Base-by-base conservation (phyloP, 2,797 vertebrate species). In the Onychomys arenicola region DNA sequence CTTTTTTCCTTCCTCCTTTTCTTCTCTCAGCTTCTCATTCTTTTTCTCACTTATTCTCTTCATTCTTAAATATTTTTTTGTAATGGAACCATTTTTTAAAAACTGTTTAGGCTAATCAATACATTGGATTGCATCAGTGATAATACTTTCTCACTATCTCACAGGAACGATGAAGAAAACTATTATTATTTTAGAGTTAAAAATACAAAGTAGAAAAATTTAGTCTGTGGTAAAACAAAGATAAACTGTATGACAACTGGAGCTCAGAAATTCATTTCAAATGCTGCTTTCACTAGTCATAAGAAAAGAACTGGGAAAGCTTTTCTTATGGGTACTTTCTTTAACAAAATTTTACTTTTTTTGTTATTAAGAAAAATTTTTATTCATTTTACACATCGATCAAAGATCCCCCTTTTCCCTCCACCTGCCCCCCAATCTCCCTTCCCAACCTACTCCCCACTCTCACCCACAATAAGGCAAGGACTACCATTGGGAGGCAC, bases 201-300 rank as follows among this genome's bases (percentile, higher is more conserved):
- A 73, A 82, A 78, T 34, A 34, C 6, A 59, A 91, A 75, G 37
- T 80, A 61, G 37, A 86, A 86, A 85, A 29, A 13, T 11, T n/a
- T 29, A 87, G n/a, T 32, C 71, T 85, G 57, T 84, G 25, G 32
- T 63, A 65, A 85, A 84, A 96, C 76, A 71, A 89, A 91, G 76
- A 29, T 25, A 40, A 40, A 7, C n/a, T n/a, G n/a, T 27, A 17
- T 37, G 5, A 37, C 27, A 82, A 27, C 21, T 46, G 52, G 9
- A n/a, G 2, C 34, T 52, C 37, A 55, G 61, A 87, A 78, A 83
- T 1, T 84, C 43, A 65, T 14, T 49, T 88, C 23, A 65, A 21
- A 34, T 46, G 6, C 16, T 37, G 16, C 9, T 46, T 65, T 9
- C 10, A 23, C 69, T 17, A 75, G 34, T 67, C 6, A 10, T 27